Conservation (phyloP, 2,888 invertebrate species). For the Stenichneumon culpator region DNA sequence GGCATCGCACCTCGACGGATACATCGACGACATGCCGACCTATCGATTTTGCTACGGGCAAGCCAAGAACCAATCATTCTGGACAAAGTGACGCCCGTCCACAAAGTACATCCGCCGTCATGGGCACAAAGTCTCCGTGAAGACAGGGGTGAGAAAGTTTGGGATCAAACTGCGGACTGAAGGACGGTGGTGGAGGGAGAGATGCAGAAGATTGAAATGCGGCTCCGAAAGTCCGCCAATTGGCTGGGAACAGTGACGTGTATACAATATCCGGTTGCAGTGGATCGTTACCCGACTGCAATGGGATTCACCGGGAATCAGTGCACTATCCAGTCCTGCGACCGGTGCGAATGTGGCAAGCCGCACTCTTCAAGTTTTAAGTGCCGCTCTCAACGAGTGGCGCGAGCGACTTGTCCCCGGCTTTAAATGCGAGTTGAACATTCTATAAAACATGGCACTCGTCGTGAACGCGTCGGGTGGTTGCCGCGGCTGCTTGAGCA, state of each 20-base stretch:
- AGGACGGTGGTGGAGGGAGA: neutral
- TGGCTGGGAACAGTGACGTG: constrained; percentile 34
- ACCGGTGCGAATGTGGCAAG: constrained; percentile 51
- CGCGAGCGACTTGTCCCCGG: constrained; percentile 70
- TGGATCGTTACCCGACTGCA: neutral
- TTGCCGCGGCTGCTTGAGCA: constrained; percentile 66
- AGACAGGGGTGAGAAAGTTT: neutral
- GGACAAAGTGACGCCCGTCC: no score
- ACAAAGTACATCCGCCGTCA: no score
- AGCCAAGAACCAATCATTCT: no score
- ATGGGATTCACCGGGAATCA: neutral
- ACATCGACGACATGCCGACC: no score
- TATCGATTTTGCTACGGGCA: no score
- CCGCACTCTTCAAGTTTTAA: constrained; percentile 64
- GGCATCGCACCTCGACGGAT: no score
- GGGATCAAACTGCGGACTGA: neutral
- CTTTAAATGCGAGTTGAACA: constrained; percentile 79
- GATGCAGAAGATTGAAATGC: constrained; percentile 13
- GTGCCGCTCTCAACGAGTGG: constrained; percentile 57
- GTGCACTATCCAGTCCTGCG: neutral
- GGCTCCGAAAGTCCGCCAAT: constrained; percentile 12
- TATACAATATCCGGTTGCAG: constrained; percentile 26
- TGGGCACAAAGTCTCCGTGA: neutral
- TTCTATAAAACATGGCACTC: constrained; percentile 80
- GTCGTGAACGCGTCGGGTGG: constrained; percentile 66